These are phyloP conservation scores for Pristionchus japonicus DNA, from an alignment of 2,888 invertebrate genomes.

Conservation along the genomic window DNA sequence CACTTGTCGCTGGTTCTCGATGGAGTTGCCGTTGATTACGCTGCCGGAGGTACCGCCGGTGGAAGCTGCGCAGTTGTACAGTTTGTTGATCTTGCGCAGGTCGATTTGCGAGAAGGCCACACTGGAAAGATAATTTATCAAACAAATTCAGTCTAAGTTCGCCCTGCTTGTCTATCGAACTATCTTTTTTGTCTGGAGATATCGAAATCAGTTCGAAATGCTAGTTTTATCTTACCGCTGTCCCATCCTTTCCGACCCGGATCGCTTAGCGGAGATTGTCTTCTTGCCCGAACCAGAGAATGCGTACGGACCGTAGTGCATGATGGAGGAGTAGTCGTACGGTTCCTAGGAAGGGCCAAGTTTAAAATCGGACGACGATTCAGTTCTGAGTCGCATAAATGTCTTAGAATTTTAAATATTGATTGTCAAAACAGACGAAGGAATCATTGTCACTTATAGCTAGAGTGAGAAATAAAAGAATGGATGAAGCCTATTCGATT, in stretches of 20 bases:
- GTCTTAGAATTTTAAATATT: too few species aligned
- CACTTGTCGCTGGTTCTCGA: constrained; percentile 39
- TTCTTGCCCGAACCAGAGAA: constrained; percentile 64
- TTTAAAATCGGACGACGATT: neutral
- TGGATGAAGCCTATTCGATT: too few species aligned
- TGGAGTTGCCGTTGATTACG: neutral
- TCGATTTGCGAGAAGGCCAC: constrained; percentile 76
- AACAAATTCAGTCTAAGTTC: neutral
- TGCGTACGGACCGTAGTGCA: constrained; percentile 76
- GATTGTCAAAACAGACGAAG: too few species aligned
- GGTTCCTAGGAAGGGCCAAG: constrained; percentile 52
- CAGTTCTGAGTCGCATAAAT: too few species aligned
- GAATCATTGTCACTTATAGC: too few species aligned
- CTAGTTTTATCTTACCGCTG: constrained; percentile 35
- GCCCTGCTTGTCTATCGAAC: too few species aligned
- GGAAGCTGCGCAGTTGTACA: constrained; percentile 76
- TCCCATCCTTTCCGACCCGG: constrained; percentile 43
- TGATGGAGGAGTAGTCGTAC: constrained; percentile 72
- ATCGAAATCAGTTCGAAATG: neutral
- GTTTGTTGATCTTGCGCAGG: constrained; percentile 75
- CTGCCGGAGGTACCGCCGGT: constrained; percentile 46
- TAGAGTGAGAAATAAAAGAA: too few species aligned
- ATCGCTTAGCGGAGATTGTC: constrained; percentile 74
- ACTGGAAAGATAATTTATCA: constrained; percentile 56
- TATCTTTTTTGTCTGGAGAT: too few species aligned